Conservation (phyloP, 2,888 invertebrate species). For the Parnassius glacialis region DNA sequence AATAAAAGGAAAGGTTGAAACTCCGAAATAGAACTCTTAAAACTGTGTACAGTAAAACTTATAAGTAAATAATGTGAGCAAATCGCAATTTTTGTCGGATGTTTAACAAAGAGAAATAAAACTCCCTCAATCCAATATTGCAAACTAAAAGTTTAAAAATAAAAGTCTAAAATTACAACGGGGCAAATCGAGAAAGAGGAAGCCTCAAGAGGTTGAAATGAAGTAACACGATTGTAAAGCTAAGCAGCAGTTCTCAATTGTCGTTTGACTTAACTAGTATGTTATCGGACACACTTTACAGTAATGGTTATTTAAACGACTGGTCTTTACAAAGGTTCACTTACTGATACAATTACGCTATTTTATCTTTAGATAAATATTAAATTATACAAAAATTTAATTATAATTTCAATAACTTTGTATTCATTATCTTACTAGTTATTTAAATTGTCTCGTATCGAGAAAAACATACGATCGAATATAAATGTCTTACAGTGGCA, state of each 20-base stretch:
- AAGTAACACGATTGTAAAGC: slow-evolving; percentile 36
- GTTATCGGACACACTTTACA: neutral
- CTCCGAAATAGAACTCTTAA: neutral
- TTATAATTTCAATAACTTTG: no score
- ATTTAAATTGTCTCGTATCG: no score
- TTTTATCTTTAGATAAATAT: no score
- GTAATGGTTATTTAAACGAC: neutral
- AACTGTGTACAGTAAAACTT: slow-evolving; percentile 10
- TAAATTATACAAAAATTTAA: no score
- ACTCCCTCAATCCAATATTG: slow-evolving; percentile 42
- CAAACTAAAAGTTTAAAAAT: slow-evolving; percentile 39
- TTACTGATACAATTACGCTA: neutral
- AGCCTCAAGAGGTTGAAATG: slow-evolving; percentile 43
- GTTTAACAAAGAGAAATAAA: slow-evolving; percentile 43
- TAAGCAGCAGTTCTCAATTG: slow-evolving; percentile 26
- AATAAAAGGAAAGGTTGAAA: neutral
- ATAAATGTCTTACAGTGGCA: no score
- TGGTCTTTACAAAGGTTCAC: neutral
- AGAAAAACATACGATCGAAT: no score
- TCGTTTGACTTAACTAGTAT: neutral
- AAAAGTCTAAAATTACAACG: slow-evolving; percentile 51
- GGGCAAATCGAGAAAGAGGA: slow-evolving; percentile 38
- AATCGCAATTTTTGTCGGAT: slow-evolving; percentile 34
- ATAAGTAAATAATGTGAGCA: slow-evolving; percentile 24
- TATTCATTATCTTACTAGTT: no score